Evolutionary conservation across 2,797 vertebrate genomes (phyloP), one percentile per base, ranked within the genome.

Genomic region (Intellagama lesueurii): DNA sequence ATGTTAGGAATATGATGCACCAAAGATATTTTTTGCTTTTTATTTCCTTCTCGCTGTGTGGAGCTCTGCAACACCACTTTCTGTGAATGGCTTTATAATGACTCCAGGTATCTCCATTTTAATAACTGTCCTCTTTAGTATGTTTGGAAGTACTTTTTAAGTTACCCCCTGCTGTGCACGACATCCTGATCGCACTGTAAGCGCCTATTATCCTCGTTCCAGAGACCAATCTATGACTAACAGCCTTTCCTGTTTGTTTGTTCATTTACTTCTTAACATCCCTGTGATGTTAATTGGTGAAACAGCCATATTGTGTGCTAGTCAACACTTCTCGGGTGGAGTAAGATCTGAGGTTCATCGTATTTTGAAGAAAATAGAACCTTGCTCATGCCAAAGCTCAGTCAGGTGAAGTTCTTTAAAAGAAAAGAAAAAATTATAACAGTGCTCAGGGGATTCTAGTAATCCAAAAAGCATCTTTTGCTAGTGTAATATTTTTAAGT

Each of bases 31-130:
- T 64, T 64, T 56, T 56, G 52, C 5, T 17, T 64, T 64, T 22
- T 22, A 64, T n/a, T 76, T 70, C n/a, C n/a, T 35, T 32, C 83
- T 73, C 44, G 2, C 82, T 30, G 68, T 32, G 12, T 52, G 68
- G 47, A 72, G 49, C 17, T 7, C 86, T 7, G 47, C 78, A 44
- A 7, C 32, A 24, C 8, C 68, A 52, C 68, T 60, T 68, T 32
- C 17, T 12, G 16, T 14, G 68, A 87, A 87, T 87, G 68, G 78
- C 60, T 80, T 87, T 81, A 87, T 87, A 81, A 87, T 87, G 86
- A 73, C 9, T 19, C 78, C 86, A 87, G 78, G 69, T 72, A 66
- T 30, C 32, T 30, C 26, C 49, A 22, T 44, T 56, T 81, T 87
- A 72, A 81, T 87, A 81, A 44, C 79, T 64, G 78, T 81, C 68